Percentiles rank a stretch among this genome's conserved stretches.
These are phyloP conservation scores for Drosophila demipolita DNA, from an alignment of 2,888 invertebrate genomes.

Conservation along the genomic window DNA sequence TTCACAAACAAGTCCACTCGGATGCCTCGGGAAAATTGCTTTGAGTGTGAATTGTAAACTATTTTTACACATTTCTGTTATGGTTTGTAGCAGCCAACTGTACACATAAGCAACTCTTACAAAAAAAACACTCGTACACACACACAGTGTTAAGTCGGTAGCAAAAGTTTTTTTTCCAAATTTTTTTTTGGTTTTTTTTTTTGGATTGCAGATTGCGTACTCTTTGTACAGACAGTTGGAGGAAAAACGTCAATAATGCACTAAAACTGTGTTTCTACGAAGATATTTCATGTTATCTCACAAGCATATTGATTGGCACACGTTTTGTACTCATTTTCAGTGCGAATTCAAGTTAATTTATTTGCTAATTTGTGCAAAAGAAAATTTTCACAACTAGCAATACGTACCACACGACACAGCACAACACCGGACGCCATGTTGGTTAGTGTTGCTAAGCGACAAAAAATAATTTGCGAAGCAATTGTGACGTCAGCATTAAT, in stretches of 20 bases:
- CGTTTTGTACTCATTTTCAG: slow-evolving; percentile 49
- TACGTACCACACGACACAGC: slow-evolving; percentile 95
- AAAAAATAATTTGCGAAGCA: slow-evolving; percentile 19
- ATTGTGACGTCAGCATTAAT: slow-evolving; percentile 37
- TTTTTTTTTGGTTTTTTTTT: slow-evolving; percentile 42
- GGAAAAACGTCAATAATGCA: slow-evolving; percentile 43
- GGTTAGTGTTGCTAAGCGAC: slow-evolving; percentile 55
- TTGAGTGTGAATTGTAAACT: slow-evolving; percentile 63
- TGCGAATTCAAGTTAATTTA: slow-evolving; percentile 67
- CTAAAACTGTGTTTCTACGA: slow-evolving; percentile 17
- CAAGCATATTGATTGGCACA: slow-evolving; percentile 28
- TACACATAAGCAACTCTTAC: slow-evolving; percentile 53
- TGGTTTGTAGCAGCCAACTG: slow-evolving; percentile 68
- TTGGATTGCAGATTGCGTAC: slow-evolving; percentile 67
- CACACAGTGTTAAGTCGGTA: slow-evolving; percentile 55
- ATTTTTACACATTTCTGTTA: slow-evolving; percentile 73
- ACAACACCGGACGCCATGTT: slow-evolving; percentile 98
- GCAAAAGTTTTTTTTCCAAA: slow-evolving; percentile 49
- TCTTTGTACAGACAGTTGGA: slow-evolving; percentile 41
- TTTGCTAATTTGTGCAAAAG: slow-evolving; percentile 51
- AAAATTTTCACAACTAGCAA: slow-evolving; percentile 73
- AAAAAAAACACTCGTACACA: slow-evolving; percentile 29
- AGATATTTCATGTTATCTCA: slow-evolving; percentile 37
- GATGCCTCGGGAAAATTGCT: slow-evolving; percentile 26
- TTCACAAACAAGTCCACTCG: slow-evolving; percentile 25